These are phyloP conservation scores for Melanaphis sacchari DNA, from an alignment of 1,140 invertebrate genomes.

Conservation along the genomic window DNA sequence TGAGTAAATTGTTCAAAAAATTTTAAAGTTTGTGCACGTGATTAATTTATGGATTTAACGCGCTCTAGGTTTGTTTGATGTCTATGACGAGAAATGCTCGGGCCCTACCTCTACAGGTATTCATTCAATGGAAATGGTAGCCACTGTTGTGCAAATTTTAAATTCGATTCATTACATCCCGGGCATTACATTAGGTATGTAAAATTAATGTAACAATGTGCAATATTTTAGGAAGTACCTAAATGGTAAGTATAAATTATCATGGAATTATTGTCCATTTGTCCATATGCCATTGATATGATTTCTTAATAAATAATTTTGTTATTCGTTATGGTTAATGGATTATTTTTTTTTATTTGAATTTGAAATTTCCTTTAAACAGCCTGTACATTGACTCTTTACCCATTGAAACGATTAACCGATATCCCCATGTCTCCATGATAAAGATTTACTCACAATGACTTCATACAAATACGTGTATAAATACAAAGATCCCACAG, in stretches of 20 bases:
- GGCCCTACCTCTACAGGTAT: constrained; percentile 63
- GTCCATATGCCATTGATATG: background rate
- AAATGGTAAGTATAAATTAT: too few species aligned
- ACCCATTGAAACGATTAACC: background rate
- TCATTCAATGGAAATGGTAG: constrained; percentile 64
- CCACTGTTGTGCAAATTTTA: constrained; percentile 63
- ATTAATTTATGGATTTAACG: background rate
- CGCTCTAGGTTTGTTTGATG: constrained; percentile 64
- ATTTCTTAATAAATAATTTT: too few species aligned
- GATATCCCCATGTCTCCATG: background rate
- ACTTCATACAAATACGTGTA: background rate
- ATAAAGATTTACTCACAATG: background rate
- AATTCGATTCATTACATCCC: constrained; percentile 65
- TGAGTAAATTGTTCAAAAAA: background rate
- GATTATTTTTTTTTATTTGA: too few species aligned
- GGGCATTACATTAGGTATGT: constrained; percentile 64
- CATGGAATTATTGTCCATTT: background rate
- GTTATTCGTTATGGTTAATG: too few species aligned
- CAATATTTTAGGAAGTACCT: background rate
- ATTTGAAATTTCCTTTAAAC: background rate
- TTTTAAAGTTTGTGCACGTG: background rate
- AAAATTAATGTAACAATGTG: background rate
- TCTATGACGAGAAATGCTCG: constrained; percentile 65
- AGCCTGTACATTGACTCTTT: background rate
- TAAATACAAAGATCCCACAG: background rate